A percentile compares a stretch with the other conserved stretches of the same genome.
Evolutionary conservation across 2,888 invertebrate species (phyloP).

Genomic region (Tolmerus cingulatus): DNA sequence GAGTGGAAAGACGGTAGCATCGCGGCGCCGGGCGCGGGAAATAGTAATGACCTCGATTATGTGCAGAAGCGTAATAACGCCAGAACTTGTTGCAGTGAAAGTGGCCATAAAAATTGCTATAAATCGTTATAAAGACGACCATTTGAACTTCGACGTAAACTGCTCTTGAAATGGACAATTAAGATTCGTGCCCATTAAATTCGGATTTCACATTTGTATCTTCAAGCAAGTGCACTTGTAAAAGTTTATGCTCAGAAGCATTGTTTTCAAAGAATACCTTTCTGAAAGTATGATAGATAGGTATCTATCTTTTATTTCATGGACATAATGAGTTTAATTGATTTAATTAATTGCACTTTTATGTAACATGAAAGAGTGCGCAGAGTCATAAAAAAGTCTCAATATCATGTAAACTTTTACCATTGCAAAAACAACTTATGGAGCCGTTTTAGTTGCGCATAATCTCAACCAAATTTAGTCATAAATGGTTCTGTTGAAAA

Average conservation of each 20-base stretch:
- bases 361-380: no score
- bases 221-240: not conserved
- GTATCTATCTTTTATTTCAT: not conserved
- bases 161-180: not conserved
- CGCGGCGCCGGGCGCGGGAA: not conserved
- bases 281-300: not conserved
- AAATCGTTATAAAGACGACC: not conserved
- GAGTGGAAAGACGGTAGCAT: not conserved
- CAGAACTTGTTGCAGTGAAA: conserved; percentile 10
- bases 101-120: conserved; percentile 9
- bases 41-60: not conserved
- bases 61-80: not conserved
- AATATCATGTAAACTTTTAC: no score
- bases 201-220: not conserved
- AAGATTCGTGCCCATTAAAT: not conserved
- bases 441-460: no score
- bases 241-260: not conserved
- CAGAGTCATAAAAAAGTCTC: no score
- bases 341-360: no score
- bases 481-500: no score
- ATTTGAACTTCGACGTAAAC: not conserved
- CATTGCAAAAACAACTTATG: no score
- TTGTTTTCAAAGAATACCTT: not conserved
- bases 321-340: no score
- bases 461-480: no score